A percentile compares a stretch with the other conserved stretches of the same genome.
These are phyloP conservation scores for Streptopelia turtur DNA, from an alignment of 2,797 vertebrate genomes.

Conservation along the genomic window DNA sequence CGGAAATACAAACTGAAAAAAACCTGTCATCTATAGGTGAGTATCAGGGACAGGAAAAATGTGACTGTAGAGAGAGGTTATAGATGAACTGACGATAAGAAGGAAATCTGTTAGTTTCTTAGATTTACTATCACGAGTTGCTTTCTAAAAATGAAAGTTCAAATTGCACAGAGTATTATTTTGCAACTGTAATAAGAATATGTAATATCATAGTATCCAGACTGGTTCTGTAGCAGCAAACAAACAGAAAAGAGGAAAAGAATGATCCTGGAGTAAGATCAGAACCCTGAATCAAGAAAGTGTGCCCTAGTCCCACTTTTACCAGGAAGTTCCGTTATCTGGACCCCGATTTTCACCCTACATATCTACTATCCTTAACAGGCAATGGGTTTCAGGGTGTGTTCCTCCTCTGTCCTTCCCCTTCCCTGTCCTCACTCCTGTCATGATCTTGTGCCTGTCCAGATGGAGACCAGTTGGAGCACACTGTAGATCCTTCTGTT, in stretches of 20 bases:
- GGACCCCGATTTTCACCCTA: not conserved
- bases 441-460: not conserved
- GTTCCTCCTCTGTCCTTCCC: not conserved
- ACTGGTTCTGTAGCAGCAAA: not conserved
- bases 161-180: not conserved
- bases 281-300: not conserved
- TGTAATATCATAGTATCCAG: not conserved
- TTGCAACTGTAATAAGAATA: not conserved
- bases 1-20: not conserved
- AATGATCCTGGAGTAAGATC: not conserved
- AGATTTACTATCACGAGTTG: not conserved
- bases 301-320: not conserved
- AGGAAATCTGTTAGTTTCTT: not conserved
- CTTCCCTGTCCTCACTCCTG: not conserved
- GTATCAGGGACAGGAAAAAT: not conserved
- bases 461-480: not conserved
- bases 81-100: not conserved
- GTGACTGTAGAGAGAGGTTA: not conserved
- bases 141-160: not conserved
- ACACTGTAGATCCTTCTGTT: not conserved
- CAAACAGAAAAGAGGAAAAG: not conserved
- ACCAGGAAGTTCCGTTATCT: not conserved
- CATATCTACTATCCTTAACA: not conserved
- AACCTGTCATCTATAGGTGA: not conserved
- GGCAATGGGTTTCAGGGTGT: not conserved